Base-by-base conservation (phyloP, 2,888 invertebrate genomes). In the Ganaspis brasiliensis region DNA sequence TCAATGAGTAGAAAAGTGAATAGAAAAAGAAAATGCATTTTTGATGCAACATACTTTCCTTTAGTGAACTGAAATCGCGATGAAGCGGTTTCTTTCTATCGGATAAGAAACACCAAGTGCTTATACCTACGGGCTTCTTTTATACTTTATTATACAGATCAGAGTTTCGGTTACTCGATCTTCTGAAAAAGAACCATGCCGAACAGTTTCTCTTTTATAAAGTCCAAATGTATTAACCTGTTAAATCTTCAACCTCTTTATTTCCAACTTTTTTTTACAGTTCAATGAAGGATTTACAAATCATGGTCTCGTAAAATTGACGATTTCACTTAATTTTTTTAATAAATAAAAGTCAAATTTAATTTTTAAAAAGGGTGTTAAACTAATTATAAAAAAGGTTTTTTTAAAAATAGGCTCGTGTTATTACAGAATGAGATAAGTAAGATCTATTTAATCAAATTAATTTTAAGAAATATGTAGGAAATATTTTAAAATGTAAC, bases 31-130 rank as follows among this genome's bases (percentile, higher is more conserved):
- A 26, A 67, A 49, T 71, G 70, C 76, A 74, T 74, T 76, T 82
- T 80, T 75, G 79, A 79, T 76, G 74, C 71, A 77, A 77, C 75
- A 78, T 77, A 82, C 81, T 82, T 81, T 82, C 80, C 79, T 77
- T 75, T 78, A 75, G 75, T 77, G 71, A 78, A 78, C 76, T 72
- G 55, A 52, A 74, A 55, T 19, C 70, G 37, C 57, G 75, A 75
- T 78, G 63, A 77, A 82, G 87, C 88, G 87, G 86, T 83, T 82
- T 86, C 88, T 86, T 86, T 88, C 80, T 80, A 88, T 87, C 88
- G 85, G 88, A 88, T 88, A 88, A 83, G 83, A 86, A 83, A 82
- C 84, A 84, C 86, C 80, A 75, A 81, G 83, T 85, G 86, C 83
- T 87, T 81, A 82, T 79, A 80, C 78, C 82, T 83, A 78, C 83